Evolutionary conservation across 2,888 invertebrate species (phyloP).

Genomic region (Pecten maximus): DNA sequence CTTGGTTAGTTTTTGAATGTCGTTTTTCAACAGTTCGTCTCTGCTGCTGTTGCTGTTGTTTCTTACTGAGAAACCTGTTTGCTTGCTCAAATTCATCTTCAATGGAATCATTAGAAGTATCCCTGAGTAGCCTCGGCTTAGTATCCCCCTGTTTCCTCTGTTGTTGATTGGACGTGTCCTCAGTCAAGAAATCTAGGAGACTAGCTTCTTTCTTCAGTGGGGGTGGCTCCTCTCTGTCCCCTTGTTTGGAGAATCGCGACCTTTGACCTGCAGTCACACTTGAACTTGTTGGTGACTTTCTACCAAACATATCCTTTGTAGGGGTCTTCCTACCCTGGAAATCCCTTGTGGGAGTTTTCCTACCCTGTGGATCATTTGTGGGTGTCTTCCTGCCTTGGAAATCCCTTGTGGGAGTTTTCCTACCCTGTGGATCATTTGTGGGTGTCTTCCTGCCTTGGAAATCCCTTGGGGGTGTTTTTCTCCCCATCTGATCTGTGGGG

Average conservation of each 20-base stretch:
- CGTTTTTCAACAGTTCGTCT: neutral
- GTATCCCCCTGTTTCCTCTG: slow-evolving; percentile 46
- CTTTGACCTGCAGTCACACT: slow-evolving; percentile 35
- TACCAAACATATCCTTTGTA: slow-evolving; percentile 46
- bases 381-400: slow-evolving; percentile 45
- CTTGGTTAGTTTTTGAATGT: neutral
- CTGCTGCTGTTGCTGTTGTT: neutral
- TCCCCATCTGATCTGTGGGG: slow-evolving; percentile 37
- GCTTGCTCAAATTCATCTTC: slow-evolving; percentile 55
- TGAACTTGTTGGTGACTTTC: slow-evolving; percentile 54
- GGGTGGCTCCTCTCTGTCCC: slow-evolving; percentile 48
- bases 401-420: slow-evolving; percentile 3
- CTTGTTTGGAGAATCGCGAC: slow-evolving; percentile 39
- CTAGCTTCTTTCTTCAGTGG: slow-evolving; percentile 55
- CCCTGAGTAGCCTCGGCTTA: slow-evolving; percentile 38
- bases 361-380: slow-evolving; percentile 33
- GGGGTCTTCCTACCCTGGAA: slow-evolving; percentile 57
- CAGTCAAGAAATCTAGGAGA: slow-evolving; percentile 63
- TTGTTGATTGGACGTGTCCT: slow-evolving; percentile 36
- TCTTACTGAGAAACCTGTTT: neutral
- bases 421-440: slow-evolving; percentile 30
- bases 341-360: slow-evolving; percentile 35
- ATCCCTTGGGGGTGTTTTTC: slow-evolving; percentile 10
- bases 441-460: slow-evolving; percentile 44
- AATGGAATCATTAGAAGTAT: slow-evolving; percentile 59